Evolutionary conservation across 2,888 invertebrate genomes (phyloP).

Genomic region (Chelonus formosanus): DNA sequence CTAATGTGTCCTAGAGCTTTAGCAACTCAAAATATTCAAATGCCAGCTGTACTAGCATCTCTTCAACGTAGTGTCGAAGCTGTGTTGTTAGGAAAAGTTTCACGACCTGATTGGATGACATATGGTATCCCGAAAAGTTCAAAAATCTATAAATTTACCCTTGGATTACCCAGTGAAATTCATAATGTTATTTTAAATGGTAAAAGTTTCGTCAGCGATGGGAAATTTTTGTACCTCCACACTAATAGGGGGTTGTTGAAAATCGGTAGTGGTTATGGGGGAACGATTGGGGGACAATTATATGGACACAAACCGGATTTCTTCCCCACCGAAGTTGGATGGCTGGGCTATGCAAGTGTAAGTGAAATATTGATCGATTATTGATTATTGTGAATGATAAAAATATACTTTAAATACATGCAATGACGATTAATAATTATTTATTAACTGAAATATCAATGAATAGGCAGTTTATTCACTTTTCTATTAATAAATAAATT

Average conservation of each 20-base stretch:
- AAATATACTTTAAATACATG: too few relatives aligned
- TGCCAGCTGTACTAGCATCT: constrained; percentile 84
- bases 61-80: constrained; percentile 91
- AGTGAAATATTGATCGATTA: constrained; percentile 50
- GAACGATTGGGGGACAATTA: constrained; percentile 90
- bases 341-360: constrained; percentile 88
- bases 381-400: constrained; percentile 9
- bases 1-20: constrained; percentile 84
- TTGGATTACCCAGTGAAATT: constrained; percentile 67
- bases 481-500: too few relatives aligned
- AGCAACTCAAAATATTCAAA: constrained; percentile 83
- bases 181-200: constrained; percentile 66
- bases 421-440: too few relatives aligned
- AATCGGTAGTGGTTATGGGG: constrained; percentile 94
- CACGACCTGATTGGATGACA: constrained; percentile 87
- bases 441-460: too few relatives aligned
- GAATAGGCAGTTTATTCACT: too few relatives aligned
- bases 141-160: constrained; percentile 75
- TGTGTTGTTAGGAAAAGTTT: constrained; percentile 83
- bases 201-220: constrained; percentile 85
- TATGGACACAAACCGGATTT: constrained; percentile 87
- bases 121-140: constrained; percentile 86
- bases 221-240: constrained; percentile 87
- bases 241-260: constrained; percentile 87
- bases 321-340: constrained; percentile 80